Percentiles rank a stretch among this genome's conserved stretches.
phyloP scores from a whole-genome alignment of 1,140 invertebrate species.

The Tetramorium alpestre region DNA sequence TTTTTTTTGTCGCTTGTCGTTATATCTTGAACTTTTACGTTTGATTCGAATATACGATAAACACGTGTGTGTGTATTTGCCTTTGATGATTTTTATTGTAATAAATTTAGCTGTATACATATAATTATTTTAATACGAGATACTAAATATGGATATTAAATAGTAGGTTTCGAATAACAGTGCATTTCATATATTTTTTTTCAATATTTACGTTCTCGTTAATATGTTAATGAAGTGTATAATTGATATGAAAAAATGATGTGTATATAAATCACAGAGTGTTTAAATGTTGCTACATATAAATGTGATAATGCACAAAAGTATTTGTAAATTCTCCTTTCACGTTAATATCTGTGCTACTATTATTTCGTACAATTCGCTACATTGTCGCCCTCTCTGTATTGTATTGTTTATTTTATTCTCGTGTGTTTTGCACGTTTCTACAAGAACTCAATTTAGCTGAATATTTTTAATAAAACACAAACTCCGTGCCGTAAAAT shows the following conservation, averaged over 20 bases:
- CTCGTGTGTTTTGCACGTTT: background rate
- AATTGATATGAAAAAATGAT: background rate
- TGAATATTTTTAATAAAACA: constrained; percentile 6
- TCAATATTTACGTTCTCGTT: background rate
- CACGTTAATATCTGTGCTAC: background rate
- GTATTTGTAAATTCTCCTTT: background rate
- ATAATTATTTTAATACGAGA: background rate
- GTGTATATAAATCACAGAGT: background rate
- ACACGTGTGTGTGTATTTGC: background rate
- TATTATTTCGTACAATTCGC: constrained; percentile 6
- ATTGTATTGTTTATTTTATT: constrained; percentile 40
- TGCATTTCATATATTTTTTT: background rate
- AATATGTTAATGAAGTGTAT: background rate
- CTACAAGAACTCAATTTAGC: background rate
- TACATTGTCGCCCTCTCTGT: background rate
- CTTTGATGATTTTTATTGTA: background rate
- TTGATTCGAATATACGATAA: background rate
- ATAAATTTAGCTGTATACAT: background rate
- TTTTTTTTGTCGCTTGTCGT: background rate
- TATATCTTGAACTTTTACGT: background rate
- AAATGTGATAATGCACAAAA: background rate
- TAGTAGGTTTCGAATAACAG: background rate
- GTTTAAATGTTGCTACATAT: background rate
- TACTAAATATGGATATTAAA: background rate
- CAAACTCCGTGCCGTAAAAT: background rate